Evolutionary conservation across 2,113 vertebrate genomes (phyloP), one percentile per base, ranked within the genome.

Genomic region (Eurypyga helias): DNA sequence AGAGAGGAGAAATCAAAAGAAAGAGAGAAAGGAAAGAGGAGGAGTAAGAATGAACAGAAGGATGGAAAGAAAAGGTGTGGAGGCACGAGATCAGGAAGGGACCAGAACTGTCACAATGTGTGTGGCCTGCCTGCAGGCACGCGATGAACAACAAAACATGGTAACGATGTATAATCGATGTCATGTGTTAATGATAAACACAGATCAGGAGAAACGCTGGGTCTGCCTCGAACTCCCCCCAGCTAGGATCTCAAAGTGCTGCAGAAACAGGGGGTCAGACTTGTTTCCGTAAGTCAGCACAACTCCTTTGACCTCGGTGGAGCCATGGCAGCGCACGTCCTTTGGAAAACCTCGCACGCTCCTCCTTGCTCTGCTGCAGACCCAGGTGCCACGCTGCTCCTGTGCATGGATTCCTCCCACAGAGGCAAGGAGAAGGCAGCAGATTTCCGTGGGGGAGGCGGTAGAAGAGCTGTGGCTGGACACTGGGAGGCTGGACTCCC

Each of bases 41-140:
- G 95, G 70, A 93, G 95, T 89, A 95, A 87, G 81, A 87, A 80
- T 83, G 76, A 60, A 65, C 52, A 65, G 70, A 90, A 97, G 81
- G 90, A 95, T 89, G 90, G 95, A 93, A 89, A 87, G 91, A 95
- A 97, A 97, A 97, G 94, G 96, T 96, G 91, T 94, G 91, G 96
- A 96, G 83, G 93, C 93, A 94, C 31, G 82, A 97, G 94, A 96
- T 90, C 94, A 92, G 94, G 97, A 96, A 93, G 94, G 77, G 95
- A 78, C 72, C 81, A 85, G 88, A 82, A 82, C 84, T 76, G 66
- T 72, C 49, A 73, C 95, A 90, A 58, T 62, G 95, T 89, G 93
- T 96, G 95, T 95, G 94, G 96, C 91, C 95, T 29, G 72, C 14
- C 0, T 13, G 72, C 92, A 93, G 91, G 96, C 93, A 96, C 90